A percentile compares a stretch with the other conserved stretches of the same genome.
Evolutionary conservation across 2,113 vertebrate species (phyloP).

Genomic region (Leptocoma aspasia): DNA sequence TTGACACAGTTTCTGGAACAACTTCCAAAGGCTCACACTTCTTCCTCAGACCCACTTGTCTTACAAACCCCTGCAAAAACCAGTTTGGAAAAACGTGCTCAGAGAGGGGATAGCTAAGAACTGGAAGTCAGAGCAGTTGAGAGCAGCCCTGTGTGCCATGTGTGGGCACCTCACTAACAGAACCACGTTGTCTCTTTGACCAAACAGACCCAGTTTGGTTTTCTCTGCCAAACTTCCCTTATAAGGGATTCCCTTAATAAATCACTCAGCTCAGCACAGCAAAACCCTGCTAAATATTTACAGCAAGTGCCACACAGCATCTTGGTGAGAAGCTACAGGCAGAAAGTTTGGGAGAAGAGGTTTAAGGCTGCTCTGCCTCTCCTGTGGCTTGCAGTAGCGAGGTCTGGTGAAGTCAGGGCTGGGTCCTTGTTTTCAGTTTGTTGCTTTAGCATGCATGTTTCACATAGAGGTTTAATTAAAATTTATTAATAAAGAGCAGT

Average conservation of each 20-base stretch:
- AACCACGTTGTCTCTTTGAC: neutral
- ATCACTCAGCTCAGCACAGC: neutral
- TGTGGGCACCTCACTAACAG: neutral
- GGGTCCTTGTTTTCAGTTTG: neutral
- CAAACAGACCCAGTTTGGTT: neutral
- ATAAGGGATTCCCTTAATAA: neutral
- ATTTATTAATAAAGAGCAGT: neutral
- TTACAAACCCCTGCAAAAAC: neutral
- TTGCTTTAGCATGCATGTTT: neutral
- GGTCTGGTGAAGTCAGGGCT: neutral
- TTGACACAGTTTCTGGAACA: neutral
- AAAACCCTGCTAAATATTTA: conserved; percentile 28
- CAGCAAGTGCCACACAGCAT: neutral
- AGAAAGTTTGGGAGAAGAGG: neutral
- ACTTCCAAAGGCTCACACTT: neutral
- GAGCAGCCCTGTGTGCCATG: neutral
- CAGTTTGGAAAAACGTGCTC: neutral
- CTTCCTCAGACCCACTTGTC: neutral
- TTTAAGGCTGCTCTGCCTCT: neutral
- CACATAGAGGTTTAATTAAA: neutral
- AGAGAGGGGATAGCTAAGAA: neutral
- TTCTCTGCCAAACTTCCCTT: neutral
- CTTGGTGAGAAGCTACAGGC: neutral
- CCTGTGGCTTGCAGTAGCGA: neutral
- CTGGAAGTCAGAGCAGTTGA: neutral